A percentile compares a stretch with the other conserved stretches of the same genome.
These are phyloP conservation scores for Ypsolopha sequella DNA, from an alignment of 2,888 invertebrate species.

Conservation along the genomic window DNA sequence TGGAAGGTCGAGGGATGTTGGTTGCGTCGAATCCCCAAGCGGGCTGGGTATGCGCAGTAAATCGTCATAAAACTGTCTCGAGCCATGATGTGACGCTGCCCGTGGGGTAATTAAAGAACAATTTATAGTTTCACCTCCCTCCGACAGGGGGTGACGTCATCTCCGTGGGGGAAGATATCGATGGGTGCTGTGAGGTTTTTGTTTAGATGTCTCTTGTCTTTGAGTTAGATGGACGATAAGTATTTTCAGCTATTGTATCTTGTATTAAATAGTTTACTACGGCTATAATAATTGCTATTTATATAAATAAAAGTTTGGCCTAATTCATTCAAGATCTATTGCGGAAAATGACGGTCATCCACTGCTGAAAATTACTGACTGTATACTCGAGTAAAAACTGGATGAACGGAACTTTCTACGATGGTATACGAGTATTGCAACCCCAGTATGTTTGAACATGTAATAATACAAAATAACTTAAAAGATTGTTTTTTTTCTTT, in stretches of 20 bases:
- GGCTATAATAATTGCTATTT: too few relatives aligned
- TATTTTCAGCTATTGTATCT: background rate
- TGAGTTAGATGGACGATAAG: background rate
- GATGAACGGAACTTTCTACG: too few relatives aligned
- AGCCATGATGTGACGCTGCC: constrained; percentile 79
- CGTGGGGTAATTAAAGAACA: constrained; percentile 71
- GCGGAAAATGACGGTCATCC: too few relatives aligned
- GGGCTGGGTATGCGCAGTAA: constrained; percentile 55
- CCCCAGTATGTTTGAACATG: too few relatives aligned
- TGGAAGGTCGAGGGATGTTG: constrained; percentile 23
- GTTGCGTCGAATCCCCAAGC: constrained; percentile 51
- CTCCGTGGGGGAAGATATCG: background rate
- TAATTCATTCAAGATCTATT: too few relatives aligned
- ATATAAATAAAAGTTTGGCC: too few relatives aligned
- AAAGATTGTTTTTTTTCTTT: too few relatives aligned
- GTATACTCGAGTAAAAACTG: too few relatives aligned
- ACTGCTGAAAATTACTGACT: too few relatives aligned
- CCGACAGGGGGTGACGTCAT: constrained; percentile 2
- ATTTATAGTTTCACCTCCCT: constrained; percentile 57
- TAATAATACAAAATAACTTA: too few relatives aligned
- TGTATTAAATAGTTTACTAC: background rate
- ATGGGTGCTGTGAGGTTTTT: background rate
- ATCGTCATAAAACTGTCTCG: constrained; percentile 81
- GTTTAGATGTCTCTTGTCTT: background rate
- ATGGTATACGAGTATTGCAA: too few relatives aligned